phyloP scores from a whole-genome alignment of 2,113 vertebrate species.

The Lampris megalopsis region DNA sequence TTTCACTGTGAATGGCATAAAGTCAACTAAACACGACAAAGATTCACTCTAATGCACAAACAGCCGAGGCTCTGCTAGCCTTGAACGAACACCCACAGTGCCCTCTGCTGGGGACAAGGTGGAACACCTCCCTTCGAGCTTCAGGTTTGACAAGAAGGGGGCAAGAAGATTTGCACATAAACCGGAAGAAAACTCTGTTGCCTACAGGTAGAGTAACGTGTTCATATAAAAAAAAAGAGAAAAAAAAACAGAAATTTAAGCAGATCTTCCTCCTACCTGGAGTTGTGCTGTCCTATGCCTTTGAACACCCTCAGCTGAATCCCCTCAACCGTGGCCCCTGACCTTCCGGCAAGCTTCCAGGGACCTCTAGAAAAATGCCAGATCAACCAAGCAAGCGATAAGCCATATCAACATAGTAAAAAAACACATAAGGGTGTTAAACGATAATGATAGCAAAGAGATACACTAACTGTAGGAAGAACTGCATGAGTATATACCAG shows the following conservation, averaged over 20 bases:
- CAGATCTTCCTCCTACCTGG: conserved; percentile 18
- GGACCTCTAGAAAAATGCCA: conserved; percentile 4
- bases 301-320: neutral
- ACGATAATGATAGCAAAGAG: too few species aligned
- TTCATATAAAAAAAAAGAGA: conserved; percentile 44
- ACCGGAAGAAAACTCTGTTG: neutral
- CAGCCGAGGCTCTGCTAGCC: conserved; percentile 10
- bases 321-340: neutral
- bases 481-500: too few species aligned
- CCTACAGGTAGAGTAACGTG: conserved; percentile 30
- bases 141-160: conserved; percentile 14
- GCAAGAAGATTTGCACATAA: conserved; percentile 3
- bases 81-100: conserved; percentile 72
- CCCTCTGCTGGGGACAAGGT: conserved; percentile 74
- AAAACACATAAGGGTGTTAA: neutral
- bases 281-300: conserved; percentile 6
- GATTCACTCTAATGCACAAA: conserved; percentile 65
- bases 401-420: neutral
- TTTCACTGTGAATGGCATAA: conserved; percentile 62
- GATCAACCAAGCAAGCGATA: neutral
- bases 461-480: too few species aligned
- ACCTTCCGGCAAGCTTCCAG: neutral
- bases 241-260: neutral
- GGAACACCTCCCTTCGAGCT: conserved; percentile 17
- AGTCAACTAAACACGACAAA: conserved; percentile 73